Evolutionary conservation across 2,113 vertebrate species (phyloP).

Genomic region (Phodopus roborovskii): DNA sequence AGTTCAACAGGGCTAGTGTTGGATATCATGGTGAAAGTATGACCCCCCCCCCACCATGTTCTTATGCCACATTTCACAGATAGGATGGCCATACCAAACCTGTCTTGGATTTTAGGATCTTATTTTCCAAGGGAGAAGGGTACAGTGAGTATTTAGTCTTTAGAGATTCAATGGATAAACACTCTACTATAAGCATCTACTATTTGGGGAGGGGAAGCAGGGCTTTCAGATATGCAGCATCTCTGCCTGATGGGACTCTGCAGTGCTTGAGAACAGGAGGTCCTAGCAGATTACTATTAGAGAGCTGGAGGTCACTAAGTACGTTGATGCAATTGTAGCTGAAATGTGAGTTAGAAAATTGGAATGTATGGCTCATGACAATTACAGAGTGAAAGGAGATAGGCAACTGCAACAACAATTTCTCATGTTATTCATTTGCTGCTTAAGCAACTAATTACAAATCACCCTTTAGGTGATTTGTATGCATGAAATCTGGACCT

Average conservation of each 20-base stretch:
- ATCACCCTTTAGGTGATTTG: not conserved
- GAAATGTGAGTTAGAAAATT: not conserved
- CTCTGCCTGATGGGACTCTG: not conserved
- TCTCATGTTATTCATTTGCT: accelerated
- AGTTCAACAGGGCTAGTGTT: not conserved
- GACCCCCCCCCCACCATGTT: not conserved
- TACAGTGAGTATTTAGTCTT: not conserved
- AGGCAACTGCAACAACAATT: not conserved
- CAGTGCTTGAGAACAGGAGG: not conserved
- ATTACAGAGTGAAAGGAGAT: not conserved
- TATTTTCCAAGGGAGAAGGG: not conserved
- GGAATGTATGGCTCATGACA: accelerated
- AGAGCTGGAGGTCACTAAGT: not conserved
- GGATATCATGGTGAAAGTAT: not conserved
- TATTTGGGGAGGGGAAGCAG: not conserved
- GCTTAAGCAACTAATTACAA: conserved; percentile 77
- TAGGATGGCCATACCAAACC: not conserved
- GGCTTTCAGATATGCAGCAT: not conserved
- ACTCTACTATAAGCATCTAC: conserved; percentile 29
- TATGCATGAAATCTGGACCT: conserved; percentile 6
- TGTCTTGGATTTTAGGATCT: not conserved
- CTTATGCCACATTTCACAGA: conserved; percentile 22
- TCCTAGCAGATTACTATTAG: not conserved
- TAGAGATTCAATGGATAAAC: not conserved
- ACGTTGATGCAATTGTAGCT: not conserved